Conservation (phyloP, 2,113 vertebrate species). For the Tringa solitaria region DNA sequence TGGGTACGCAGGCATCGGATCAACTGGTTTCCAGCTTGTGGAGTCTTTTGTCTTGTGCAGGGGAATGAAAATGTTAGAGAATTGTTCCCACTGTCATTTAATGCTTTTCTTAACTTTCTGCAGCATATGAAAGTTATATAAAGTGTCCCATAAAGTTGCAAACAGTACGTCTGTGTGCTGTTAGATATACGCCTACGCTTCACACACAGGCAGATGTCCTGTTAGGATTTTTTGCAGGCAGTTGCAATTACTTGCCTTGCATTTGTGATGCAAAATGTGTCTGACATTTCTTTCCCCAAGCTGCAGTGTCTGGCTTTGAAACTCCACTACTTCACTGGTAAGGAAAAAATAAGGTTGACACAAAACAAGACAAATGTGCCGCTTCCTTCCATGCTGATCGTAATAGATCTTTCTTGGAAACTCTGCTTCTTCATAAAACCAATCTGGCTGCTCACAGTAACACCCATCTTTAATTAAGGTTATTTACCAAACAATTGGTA, state of each 20-base stretch:
- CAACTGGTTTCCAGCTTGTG: not conserved
- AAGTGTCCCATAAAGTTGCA: not conserved
- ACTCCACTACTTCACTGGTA: not conserved
- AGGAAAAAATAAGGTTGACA: not conserved
- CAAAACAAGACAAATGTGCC: not conserved
- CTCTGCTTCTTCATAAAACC: not conserved
- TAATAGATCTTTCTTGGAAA: not conserved
- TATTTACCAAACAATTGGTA: not conserved
- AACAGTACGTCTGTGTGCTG: not conserved
- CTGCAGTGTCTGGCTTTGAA: slow-evolving; percentile 9
- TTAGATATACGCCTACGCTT: not conserved
- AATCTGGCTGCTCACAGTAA: not conserved
- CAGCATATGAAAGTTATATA: slow-evolving; percentile 8
- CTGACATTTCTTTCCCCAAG: slow-evolving; percentile 7
- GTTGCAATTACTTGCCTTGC: not conserved
- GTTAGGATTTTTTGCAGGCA: slow-evolving; percentile 13
- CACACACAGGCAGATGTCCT: slow-evolving; percentile 14
- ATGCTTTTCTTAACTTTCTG: not conserved
- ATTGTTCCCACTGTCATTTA: not conserved
- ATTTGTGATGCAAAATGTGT: slow-evolving; percentile 27
- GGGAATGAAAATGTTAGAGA: not conserved
- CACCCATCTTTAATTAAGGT: not conserved
- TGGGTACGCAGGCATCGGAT: not conserved
- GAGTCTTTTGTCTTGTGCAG: not conserved
- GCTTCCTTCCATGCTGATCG: not conserved